Evolutionary conservation across 2,797 vertebrate species (phyloP), one percentile per base, ranked within the genome.

Genomic region (Chaenodraco wilsoni): DNA sequence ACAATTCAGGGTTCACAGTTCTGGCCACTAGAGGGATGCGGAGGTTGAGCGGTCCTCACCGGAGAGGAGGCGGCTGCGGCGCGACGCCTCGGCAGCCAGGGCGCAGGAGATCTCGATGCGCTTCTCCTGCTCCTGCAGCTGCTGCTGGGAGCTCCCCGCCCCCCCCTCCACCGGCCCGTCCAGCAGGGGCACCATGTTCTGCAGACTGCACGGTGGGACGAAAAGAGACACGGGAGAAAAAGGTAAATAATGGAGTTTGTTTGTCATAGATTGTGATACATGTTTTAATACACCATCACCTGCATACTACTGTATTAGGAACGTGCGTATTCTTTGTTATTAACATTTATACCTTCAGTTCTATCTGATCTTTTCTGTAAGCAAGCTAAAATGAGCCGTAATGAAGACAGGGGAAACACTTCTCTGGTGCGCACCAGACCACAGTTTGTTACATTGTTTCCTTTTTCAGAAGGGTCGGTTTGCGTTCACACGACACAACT

Each of bases 101-200:
- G 97, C 90, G 0, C 98, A 99, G 1, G 97, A 98, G 83, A 99
- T 97, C 93, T 98, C 97, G 13, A 99, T 99, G 56, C 97, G 94
- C 89, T 98, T 99, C 91, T 99, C 97, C 87, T 99, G 97, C 88
- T 99, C 97, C 80, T 98, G 96, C 60, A 98, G 85, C 92, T 99
- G 97, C 77, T 95, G 93, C 89, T 98, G 96, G 0, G 96, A 93
- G 89, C 94, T 96, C 40, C 27, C 62, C 14, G 93, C 90, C 48
- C 94, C 92, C 12, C 91, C 17, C 13, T 98, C 97, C 40, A 91
- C 83, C 3, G 97, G 96, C 33, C 96, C 96, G n/a, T 98, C 97
- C 17, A 94, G 88, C 74, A 95, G 82, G 2, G 97, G 97, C 79
- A 99, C 93, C 85, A 98, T 90, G 17, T 98, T 99, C 94, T 99